Base-by-base conservation (phyloP, 2,113 vertebrate species). In the Acrocephalus kingi region DNA sequence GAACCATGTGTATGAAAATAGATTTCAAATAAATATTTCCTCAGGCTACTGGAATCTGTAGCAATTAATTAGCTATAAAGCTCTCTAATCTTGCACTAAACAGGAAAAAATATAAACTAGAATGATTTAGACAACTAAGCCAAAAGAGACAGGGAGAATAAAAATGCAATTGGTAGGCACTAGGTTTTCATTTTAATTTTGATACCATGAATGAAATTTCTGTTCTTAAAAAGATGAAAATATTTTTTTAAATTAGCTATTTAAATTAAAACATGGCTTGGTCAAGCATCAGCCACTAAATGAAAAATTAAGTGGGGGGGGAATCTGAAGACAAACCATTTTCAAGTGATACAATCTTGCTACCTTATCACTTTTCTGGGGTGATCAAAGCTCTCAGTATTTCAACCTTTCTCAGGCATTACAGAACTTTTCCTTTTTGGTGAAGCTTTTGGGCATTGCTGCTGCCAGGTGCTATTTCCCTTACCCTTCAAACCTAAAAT, bases 51-150 rank as follows among this genome's bases (percentile, higher is more conserved):
- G 43, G 35, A 63, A 46, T 71, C 17, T 63, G 21, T 30, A 71
- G 33, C 20, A 87, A 78, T 84, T 67, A 72, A 79, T 94, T 87
- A 90, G 10, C 25, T 78, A 51, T 39, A 75, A 90, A 87, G 37
- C 13, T 64, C 54, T 72, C 33, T 52, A 54, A 31, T 39, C 15
- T 78, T 72, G 21, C 31, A 54, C 8, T 71, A 75, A 87, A 10
- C 8, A 41, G 31, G 51, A 54, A 41, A 73, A 71, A 71, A 45
- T 48, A 68, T 7, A 9, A 79, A 16, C 9, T 41, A 62, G 13
- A 11, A 63, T n/a, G 13, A n/a, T 46, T 43, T 67, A 54, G 48
- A 45, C 0, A 1, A 19, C 45, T 33, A 64, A 83, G n/a, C 27
- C 46, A 84, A 69, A n/a, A 64, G 31, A 89, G 22, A 49, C 9